phyloP scores from a whole-genome alignment of 2,797 vertebrate species.

The Microchirus variegatus region DNA sequence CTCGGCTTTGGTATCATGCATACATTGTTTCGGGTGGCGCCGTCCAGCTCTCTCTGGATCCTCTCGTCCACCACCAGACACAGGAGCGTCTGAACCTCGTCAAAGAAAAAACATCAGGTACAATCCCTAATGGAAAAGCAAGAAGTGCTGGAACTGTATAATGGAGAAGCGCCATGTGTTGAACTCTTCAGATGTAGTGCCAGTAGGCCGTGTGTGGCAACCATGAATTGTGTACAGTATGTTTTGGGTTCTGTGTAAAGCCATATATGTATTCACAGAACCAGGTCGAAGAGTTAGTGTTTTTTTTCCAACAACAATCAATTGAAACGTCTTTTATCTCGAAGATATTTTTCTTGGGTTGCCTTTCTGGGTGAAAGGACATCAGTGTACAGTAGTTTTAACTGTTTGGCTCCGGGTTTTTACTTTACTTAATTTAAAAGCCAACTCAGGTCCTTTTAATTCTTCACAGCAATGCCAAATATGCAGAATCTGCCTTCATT shows the following conservation, averaged over 20 bases:
- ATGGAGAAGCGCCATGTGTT: neutral
- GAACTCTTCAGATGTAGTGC: constrained; percentile 45
- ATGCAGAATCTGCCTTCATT: constrained; percentile 60
- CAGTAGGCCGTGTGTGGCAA: constrained; percentile 8
- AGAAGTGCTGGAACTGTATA: neutral
- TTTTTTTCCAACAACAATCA: constrained; percentile 60
- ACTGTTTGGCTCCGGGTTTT: constrained; percentile 54
- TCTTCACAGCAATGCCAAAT: constrained; percentile 77
- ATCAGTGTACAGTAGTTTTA: constrained; percentile 43
- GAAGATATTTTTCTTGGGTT: constrained; percentile 11
- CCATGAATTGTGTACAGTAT: constrained; percentile 50
- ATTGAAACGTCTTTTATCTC: constrained; percentile 32
- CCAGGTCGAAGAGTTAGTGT: constrained; percentile 11
- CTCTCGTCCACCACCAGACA: no score
- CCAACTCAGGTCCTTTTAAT: constrained; percentile 80
- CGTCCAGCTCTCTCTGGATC: no score
- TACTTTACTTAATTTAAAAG: constrained; percentile 63
- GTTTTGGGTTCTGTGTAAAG: constrained; percentile 62
- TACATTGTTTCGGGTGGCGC: no score
- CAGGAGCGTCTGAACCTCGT: no score
- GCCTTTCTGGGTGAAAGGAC: constrained; percentile 39
- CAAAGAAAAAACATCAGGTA: no score
- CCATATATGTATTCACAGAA: constrained; percentile 64
- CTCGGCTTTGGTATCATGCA: no score
- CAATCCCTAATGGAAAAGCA: no score